Percentiles rank a stretch among this genome's conserved stretches.
These are phyloP conservation scores for Cranoglanis bouderius DNA, from an alignment of 2,113 vertebrate species.

Conservation along the genomic window DNA sequence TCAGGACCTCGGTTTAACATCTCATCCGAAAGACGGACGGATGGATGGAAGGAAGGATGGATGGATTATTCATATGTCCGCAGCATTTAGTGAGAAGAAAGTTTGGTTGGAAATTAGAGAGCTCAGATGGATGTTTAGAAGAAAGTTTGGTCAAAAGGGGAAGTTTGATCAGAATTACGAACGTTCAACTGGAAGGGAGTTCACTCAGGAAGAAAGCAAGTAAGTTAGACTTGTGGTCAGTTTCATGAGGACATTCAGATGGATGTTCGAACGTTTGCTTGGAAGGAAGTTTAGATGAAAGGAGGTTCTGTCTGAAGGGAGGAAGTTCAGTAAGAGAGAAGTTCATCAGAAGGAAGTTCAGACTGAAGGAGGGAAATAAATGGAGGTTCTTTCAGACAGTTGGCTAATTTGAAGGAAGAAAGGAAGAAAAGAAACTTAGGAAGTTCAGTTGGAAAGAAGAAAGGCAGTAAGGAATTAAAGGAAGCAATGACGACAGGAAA, in stretches of 20 bases:
- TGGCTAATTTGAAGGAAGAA: neutral
- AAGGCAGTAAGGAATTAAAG: neutral
- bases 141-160: neutral
- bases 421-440: neutral
- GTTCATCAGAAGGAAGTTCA: neutral
- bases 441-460: neutral
- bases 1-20: no score
- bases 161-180: neutral
- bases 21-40: neutral
- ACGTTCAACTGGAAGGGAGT: no score
- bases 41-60: slow-evolving; percentile 21
- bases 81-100: no score
- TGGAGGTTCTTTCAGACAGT: neutral
- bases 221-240: neutral
- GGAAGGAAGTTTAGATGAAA: neutral
- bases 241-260: neutral
- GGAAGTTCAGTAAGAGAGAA: neutral
- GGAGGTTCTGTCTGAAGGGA: neutral
- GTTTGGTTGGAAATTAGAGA: neutral
- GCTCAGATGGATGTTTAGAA: neutral
- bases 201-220: neutral
- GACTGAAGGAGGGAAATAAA: neutral
- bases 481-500: neutral
- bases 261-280: neutral
- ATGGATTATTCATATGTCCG: no score